phyloP scores from a whole-genome alignment of 2,888 invertebrate genomes.

The Xanthorhoe designata region DNA sequence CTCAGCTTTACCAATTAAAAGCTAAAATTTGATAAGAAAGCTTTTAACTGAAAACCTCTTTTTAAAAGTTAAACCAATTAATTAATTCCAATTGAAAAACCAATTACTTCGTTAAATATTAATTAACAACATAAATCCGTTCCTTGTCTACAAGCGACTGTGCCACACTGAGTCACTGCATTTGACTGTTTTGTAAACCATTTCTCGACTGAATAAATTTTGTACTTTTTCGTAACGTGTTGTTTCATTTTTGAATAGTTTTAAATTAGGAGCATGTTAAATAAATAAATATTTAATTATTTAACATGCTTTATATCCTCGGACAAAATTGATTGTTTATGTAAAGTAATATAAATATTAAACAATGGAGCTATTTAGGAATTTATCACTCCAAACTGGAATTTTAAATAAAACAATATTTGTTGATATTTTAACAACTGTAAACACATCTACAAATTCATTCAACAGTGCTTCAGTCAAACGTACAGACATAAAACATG shows the following conservation, averaged over 20 bases:
- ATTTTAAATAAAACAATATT: not conserved
- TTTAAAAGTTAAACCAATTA: not conserved
- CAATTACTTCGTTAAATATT: not conserved
- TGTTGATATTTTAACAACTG: not conserved
- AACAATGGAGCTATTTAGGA: too few relatives aligned
- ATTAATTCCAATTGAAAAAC: not conserved
- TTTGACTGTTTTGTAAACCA: slow-evolving; percentile 60
- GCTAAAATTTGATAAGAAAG: too few relatives aligned
- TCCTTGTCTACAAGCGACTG: slow-evolving; percentile 33
- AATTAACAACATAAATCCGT: not conserved
- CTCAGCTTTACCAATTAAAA: not conserved
- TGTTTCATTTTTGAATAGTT: slow-evolving; percentile 29
- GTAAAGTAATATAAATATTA: too few relatives aligned
- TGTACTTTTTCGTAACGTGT: slow-evolving; percentile 35
- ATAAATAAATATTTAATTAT: too few relatives aligned
- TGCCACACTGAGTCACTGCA: slow-evolving; percentile 10
- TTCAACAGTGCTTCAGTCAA: too few relatives aligned
- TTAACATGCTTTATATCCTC: too few relatives aligned
- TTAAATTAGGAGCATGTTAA: too few relatives aligned
- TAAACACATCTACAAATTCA: not conserved
- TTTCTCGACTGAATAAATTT: slow-evolving; percentile 68
- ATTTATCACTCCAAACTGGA: not conserved
- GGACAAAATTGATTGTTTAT: too few relatives aligned
- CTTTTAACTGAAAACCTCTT: too few relatives aligned
- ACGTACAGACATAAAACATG: too few relatives aligned